Percentiles rank a stretch among this genome's conserved stretches.
Evolutionary conservation across 2,113 vertebrate genomes (phyloP).

Genomic region (Psittacus erithacus): DNA sequence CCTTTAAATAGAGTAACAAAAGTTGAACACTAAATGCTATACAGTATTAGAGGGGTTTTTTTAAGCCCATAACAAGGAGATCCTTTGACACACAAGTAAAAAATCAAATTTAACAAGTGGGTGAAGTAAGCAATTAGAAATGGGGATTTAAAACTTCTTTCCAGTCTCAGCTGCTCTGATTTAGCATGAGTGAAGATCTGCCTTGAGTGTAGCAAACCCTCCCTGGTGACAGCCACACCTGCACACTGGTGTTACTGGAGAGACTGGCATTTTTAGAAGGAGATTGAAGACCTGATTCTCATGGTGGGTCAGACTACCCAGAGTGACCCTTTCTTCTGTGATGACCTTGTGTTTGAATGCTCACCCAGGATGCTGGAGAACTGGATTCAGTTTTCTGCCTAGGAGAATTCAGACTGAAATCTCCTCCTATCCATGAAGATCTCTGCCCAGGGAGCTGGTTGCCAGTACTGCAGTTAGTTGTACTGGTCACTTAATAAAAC

Average conservation of each 20-base stretch:
- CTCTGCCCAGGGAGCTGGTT: not conserved
- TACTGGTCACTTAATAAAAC: not conserved
- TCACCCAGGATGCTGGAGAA: not conserved
- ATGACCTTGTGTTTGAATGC: not conserved
- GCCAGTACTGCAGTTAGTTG: not conserved
- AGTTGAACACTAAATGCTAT: slow-evolving; percentile 49
- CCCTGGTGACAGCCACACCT: not conserved
- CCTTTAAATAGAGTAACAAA: slow-evolving; percentile 59
- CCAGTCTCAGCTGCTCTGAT: slow-evolving; percentile 37
- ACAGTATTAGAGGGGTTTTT: slow-evolving; percentile 31
- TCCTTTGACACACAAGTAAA: slow-evolving; percentile 64
- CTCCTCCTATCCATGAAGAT: not conserved
- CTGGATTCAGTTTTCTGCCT: not conserved
- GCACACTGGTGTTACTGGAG: not conserved
- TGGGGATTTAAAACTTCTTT: slow-evolving; percentile 51
- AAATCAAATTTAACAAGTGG: slow-evolving; percentile 66
- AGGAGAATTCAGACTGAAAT: not conserved
- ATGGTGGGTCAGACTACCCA: not conserved
- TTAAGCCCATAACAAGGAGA: slow-evolving; percentile 70
- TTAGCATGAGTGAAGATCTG: slow-evolving; percentile 10
- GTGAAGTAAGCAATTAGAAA: slow-evolving; percentile 73
- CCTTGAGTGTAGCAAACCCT: not conserved
- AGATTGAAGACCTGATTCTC: not conserved
- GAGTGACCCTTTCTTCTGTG: not conserved
- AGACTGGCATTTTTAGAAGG: not conserved